Conservation (phyloP, 2,113 vertebrate genomes). For the Chaetorhynchus papuensis region DNA sequence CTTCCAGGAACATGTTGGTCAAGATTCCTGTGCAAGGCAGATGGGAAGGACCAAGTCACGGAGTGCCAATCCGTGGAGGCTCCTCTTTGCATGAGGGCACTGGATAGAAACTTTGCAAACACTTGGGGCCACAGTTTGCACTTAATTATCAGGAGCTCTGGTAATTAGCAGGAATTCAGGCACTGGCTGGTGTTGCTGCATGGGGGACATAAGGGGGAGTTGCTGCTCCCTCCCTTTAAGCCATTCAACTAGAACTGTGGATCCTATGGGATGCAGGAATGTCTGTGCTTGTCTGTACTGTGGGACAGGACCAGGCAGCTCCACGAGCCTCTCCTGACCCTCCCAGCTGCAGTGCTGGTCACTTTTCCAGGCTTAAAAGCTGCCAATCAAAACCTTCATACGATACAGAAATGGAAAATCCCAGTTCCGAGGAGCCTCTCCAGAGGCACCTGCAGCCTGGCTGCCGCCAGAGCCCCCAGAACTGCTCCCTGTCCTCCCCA, state of each 20-base stretch:
- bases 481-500: not conserved
- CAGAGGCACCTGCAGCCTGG: not conserved
- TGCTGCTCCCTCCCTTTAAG: not conserved
- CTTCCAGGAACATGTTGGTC: slow-evolving; percentile 67
- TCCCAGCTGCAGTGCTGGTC: not conserved
- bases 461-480: not conserved
- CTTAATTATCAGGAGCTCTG: not conserved
- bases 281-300: not conserved
- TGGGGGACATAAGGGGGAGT: not conserved
- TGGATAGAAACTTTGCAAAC: not conserved
- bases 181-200: not conserved
- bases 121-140: not conserved
- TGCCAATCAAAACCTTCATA: not conserved
- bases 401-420: not conserved
- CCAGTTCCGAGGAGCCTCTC: not conserved
- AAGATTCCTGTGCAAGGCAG: slow-evolving; percentile 72
- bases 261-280: not conserved
- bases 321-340: not conserved
- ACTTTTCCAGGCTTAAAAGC: not conserved
- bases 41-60: not conserved
- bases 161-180: not conserved
- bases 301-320: not conserved
- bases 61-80: not conserved
- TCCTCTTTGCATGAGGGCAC: not conserved
- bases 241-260: not conserved